phyloP scores from a whole-genome alignment of 2,888 invertebrate genomes.

The Lomographa bimaculata region DNA sequence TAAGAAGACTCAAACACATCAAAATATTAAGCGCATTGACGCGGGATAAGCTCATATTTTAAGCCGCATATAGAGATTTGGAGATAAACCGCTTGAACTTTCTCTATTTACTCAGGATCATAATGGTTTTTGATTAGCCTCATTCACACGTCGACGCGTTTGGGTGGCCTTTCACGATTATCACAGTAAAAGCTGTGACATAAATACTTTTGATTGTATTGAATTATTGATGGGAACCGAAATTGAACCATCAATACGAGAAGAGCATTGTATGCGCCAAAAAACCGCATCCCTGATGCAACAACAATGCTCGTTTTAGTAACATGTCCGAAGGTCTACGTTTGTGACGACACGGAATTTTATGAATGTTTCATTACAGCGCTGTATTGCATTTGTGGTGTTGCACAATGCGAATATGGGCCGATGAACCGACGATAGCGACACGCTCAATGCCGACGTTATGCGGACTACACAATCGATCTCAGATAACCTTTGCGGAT shows the following conservation, averaged over 20 bases:
- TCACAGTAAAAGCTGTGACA: conserved; percentile 6
- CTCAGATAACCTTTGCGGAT: conserved; percentile 40
- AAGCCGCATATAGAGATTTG: conserved; percentile 22
- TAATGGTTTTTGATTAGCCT: conserved; percentile 39
- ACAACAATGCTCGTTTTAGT: conserved; percentile 21
- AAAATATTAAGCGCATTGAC: conserved; percentile 42
- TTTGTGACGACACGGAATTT: conserved; percentile 28
- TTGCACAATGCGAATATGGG: conserved; percentile 46
- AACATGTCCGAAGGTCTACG: conserved; percentile 20
- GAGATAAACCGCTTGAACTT: conserved; percentile 31
- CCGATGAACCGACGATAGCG: conserved; percentile 46
- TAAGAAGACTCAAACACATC: conserved; percentile 38
- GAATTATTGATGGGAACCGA: background rate
- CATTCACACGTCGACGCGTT: conserved; percentile 37
- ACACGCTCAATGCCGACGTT: conserved; percentile 36
- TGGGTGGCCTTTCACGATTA: conserved; percentile 18
- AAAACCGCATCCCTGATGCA: conserved; percentile 23
- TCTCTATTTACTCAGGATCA: conserved; percentile 32
- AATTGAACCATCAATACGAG: conserved; percentile 10
- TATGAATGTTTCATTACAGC: conserved; percentile 31
- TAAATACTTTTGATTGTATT: background rate
- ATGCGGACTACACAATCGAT: conserved; percentile 44
- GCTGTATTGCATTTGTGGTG: conserved; percentile 32
- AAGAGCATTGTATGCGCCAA: conserved; percentile 15
- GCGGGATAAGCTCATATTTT: conserved; percentile 36